Base-by-base conservation (phyloP, 1,140 invertebrate genomes). In the Drosophila nigromelanica region DNA sequence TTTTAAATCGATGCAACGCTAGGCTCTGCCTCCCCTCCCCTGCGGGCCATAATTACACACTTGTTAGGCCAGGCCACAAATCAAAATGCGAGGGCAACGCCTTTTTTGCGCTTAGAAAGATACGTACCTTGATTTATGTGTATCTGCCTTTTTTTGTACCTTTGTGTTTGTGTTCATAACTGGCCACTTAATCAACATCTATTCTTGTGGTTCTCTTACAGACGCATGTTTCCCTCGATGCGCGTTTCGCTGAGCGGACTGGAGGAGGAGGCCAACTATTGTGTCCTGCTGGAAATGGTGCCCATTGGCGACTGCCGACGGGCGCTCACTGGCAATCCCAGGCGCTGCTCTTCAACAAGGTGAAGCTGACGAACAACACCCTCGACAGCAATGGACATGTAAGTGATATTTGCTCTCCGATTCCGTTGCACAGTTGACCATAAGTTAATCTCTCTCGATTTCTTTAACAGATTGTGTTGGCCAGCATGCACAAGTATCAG, bases 401-500 rank as follows among this genome's bases (percentile, higher is more conserved):
- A 94, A 96, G 96, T 95, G 12, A 5, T 8, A 60, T 18, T 24
- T 30, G 47, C 11, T 11, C 0, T 27, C 40, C 66, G 40, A 7
- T 5, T 15, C 7, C 5, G 3, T 30, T 8, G 10, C 7, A 37
- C 15, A 50, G 7, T 71, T 87, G 35, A 78, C 33, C 18, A 18
- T 18, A 1, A 0, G 0, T 4, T 24, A 24, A 24, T 5, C 10
- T 18, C 12, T 18, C 27, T 70, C 43, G 50, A n/a, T 47, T n/a
- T 80, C 68, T 76, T 62, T 50, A 3, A n/a, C 56, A 98, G 96
- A 95, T 97, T 67, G 95, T 98, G 0, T 92, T 99, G 42, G 97
- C 96, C 14, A 98, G 97, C 3, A 98, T 98, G 97, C 97, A 98
- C 92, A 98, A 98, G 91, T 98, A 98, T 91, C 94, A 97, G 64